Base-by-base conservation (phyloP, 2,113 vertebrate species). In the Bubo blakistoni region DNA sequence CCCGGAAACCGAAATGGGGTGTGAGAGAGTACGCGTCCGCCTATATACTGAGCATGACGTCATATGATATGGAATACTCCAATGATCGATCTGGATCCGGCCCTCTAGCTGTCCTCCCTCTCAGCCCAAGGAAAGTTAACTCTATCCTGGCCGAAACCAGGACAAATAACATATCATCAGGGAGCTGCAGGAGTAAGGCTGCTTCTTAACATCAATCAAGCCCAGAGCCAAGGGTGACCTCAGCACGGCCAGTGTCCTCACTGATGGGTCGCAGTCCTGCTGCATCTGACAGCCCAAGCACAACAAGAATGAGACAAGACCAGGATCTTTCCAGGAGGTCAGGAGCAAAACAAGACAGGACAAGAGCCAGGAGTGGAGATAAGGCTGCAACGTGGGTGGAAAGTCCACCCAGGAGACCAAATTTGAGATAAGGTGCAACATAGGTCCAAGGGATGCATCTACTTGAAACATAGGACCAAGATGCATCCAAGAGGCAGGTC, bases 281-380 rank as follows among this genome's bases (percentile, higher is more conserved):
- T 32, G 17, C 2, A 0, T 52, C 49, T 80, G 25, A 34, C 61
- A 80, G 32, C 6, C 15, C 0, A 0, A 83, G 5, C 2, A 38
- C 2, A 2, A 14, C 24, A 42, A 70, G 26, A 52, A 49, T 59
- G 5, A 76, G 7, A 12, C 26, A 76, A 63, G 16, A 3, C 10
- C 51, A 40, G 57, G 9, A 58, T 19, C 38, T 11, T 54, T 74
- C 11, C 21, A 59, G 34, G 30, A 40, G 4, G 7, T 40, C 32
- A 38, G 42, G 24, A 74, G 49, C 12, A n/a, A 65, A 58, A 54
- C 17, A 34, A 88, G 13, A 80, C 4, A 44, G 21, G 9, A 10
- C 17, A 47, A 57, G 29, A 72, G n/a, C 36, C 8, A 26, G 18
- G 13, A 55, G 5, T 10, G 13, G 10, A 69, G 17, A 16, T 11